Percentiles rank a stretch among this genome's conserved stretches.
Evolutionary conservation across 2,797 vertebrate genomes (phyloP).

Genomic region (Lycodopsis pacificus): DNA sequence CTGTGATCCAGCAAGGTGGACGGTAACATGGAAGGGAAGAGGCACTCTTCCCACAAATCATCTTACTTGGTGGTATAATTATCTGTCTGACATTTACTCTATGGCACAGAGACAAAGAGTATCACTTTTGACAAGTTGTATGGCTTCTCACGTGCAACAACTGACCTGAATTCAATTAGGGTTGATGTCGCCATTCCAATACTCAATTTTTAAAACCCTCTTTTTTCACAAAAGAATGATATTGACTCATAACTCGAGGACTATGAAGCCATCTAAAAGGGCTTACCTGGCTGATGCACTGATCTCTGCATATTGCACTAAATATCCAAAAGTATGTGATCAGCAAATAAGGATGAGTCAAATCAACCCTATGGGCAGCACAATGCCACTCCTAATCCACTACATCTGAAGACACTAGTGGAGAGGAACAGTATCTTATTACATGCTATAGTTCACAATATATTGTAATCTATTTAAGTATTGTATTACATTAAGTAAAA

Average conservation of each 20-base stretch:
- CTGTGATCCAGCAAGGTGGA: conserved; percentile 52
- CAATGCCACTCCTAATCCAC: background rate
- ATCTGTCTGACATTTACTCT: conserved; percentile 40
- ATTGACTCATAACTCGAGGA: background rate
- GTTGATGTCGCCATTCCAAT: background rate
- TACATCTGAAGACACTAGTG: background rate
- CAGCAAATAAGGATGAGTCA: background rate
- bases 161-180: background rate
- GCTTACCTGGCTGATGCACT: background rate
- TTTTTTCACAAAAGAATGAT: conserved; percentile 8
- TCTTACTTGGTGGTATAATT: conserved; percentile 54
- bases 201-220: background rate
- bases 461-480: too few species aligned
- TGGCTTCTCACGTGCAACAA: background rate
- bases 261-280: background rate
- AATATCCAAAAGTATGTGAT: conserved; percentile 14
- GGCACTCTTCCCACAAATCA: conserved; percentile 22
- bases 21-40: conserved; percentile 22
- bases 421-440: background rate
- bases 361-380: background rate
- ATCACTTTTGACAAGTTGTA: background rate
- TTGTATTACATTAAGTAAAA: too few species aligned
- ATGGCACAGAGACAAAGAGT: background rate
- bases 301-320: background rate
- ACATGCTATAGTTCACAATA: background rate